Evolutionary conservation across 2,797 vertebrate species (phyloP).

Genomic region (Parotocinclus haroldoi): DNA sequence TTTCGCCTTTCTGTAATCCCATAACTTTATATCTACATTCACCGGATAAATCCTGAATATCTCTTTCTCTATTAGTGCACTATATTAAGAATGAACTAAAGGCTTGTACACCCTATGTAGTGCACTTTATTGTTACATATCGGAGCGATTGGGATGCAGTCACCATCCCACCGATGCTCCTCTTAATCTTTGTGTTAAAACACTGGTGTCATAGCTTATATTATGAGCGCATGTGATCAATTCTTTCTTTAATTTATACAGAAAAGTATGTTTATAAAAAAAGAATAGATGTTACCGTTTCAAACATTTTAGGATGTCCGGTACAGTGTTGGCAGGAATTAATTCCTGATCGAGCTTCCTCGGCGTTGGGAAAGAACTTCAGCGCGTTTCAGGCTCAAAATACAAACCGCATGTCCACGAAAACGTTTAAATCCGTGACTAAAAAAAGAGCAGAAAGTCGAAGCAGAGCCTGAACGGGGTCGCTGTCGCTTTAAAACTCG

Average conservation of each 20-base stretch:
- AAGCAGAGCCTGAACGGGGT: slow-evolving; percentile 20
- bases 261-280: neutral
- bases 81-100: neutral
- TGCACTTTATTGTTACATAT: neutral
- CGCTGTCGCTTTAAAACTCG: slow-evolving; percentile 75
- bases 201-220: neutral
- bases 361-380: slow-evolving; percentile 19
- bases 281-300: slow-evolving; percentile 64
- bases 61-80: neutral
- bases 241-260: too few relatives aligned
- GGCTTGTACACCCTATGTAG: neutral
- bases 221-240: neutral
- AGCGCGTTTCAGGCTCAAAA: slow-evolving; percentile 40
- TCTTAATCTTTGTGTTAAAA: neutral
- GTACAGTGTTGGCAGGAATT: slow-evolving; percentile 61
- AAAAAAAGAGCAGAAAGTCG: neutral
- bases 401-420: slow-evolving; percentile 52
- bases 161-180: neutral
- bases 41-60: neutral
- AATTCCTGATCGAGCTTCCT: neutral
- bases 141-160: neutral
- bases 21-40: too few relatives aligned
- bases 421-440: slow-evolving; percentile 44
- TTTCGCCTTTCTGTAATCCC: too few relatives aligned
- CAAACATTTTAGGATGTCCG: slow-evolving; percentile 76